Evolutionary conservation across 2,888 invertebrate species (phyloP).

Genomic region (Erpobdella octoculata): DNA sequence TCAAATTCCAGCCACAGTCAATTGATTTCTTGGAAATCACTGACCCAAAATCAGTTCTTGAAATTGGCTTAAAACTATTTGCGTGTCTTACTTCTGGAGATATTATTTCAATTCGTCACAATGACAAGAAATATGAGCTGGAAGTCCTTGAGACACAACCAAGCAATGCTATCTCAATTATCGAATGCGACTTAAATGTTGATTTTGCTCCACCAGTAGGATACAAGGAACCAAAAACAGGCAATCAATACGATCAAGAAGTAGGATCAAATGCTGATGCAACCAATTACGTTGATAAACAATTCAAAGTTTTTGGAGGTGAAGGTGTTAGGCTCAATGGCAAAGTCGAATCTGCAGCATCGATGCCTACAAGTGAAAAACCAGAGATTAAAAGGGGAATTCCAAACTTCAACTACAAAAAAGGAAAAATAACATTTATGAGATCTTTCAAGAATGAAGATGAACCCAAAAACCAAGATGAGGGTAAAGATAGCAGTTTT

Average conservation of each 20-base stretch:
- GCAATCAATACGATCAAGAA: constrained; percentile 22
- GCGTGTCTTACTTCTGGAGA: too few relatives aligned
- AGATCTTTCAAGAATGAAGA: constrained; percentile 1
- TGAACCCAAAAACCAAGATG: constrained; percentile 29
- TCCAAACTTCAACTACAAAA: constrained; percentile 82
- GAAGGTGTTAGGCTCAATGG: constrained; percentile 55
- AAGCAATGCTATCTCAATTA: constrained; percentile 87
- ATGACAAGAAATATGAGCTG: constrained; percentile 80
- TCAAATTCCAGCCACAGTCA: too few relatives aligned
- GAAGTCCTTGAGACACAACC: constrained; percentile 92
- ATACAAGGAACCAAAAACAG: constrained; percentile 33
- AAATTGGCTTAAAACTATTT: too few relatives aligned
- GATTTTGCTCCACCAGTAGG: constrained; percentile 39
- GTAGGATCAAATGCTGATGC: constrained; percentile 30
- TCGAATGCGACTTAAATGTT: constrained; percentile 98
- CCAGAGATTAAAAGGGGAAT: constrained; percentile 62
- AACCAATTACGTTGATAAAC: constrained; percentile 33
- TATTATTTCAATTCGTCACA: too few relatives aligned
- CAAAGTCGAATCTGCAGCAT: constrained; percentile 55
- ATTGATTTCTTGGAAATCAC: too few relatives aligned
- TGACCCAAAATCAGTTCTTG: too few relatives aligned
- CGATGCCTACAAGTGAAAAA: constrained; percentile 37
- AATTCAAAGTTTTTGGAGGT: constrained; percentile 49
- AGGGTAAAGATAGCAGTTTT: constrained; percentile 60
- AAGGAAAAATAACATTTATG: constrained; percentile 76